Percentiles rank a stretch among this genome's conserved stretches.
phyloP scores from a whole-genome alignment of 2,797 vertebrate genomes.

The Trachurus trachurus region DNA sequence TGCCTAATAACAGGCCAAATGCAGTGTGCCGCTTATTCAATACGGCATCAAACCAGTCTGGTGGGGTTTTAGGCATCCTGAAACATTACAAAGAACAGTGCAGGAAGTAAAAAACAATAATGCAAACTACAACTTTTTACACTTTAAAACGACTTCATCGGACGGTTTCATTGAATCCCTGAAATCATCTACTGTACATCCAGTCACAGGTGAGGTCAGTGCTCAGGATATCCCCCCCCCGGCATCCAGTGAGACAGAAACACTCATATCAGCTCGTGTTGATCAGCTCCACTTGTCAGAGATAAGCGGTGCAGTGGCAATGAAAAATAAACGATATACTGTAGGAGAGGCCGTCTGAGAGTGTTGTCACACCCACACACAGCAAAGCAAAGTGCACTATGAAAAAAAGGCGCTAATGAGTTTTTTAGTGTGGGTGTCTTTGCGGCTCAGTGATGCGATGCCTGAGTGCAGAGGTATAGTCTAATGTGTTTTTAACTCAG shows the following conservation, averaged over 20 bases:
- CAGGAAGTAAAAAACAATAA: not conserved
- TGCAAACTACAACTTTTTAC: not conserved
- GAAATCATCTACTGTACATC: constrained; percentile 13
- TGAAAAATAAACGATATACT: constrained; percentile 17
- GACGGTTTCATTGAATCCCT: not conserved
- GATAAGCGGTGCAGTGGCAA: constrained; percentile 16
- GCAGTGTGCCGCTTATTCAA: constrained; percentile 33
- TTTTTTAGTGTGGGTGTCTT: constrained; percentile 57
- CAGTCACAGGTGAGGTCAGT: constrained; percentile 2
- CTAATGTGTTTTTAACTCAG: constrained; percentile 22
- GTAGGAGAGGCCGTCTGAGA: constrained; percentile 20
- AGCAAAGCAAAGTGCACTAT: constrained; percentile 59
- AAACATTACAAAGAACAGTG: not conserved
- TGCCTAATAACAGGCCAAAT: constrained; percentile 35
- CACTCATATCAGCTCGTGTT: constrained; percentile 13
- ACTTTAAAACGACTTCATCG: not conserved
- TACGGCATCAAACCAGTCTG: not conserved
- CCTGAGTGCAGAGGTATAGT: constrained; percentile 24
- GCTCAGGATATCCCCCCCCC: not conserved
- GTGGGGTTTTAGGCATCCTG: not conserved
- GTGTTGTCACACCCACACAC: constrained; percentile 60
- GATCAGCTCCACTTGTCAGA: constrained; percentile 30
- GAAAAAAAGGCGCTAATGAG: constrained; percentile 38
- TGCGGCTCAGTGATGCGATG: constrained; percentile 51
- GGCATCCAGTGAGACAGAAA: constrained; percentile 38